These are phyloP conservation scores for Helostoma temminkii DNA, from an alignment of 2,797 vertebrate genomes.

Conservation along the genomic window DNA sequence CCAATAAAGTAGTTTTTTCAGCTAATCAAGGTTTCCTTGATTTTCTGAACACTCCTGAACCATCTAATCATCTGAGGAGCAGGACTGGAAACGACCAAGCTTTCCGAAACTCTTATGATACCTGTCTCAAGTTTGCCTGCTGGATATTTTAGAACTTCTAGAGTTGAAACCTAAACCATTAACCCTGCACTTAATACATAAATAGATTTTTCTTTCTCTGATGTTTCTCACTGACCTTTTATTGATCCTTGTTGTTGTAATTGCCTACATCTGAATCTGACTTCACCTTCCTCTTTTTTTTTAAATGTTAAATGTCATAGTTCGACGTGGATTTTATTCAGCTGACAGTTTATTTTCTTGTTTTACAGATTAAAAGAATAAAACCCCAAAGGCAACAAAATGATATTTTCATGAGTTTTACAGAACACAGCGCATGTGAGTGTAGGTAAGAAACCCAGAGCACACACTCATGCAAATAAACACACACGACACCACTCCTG, in stretches of 20 bases:
- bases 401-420: conserved; percentile 94
- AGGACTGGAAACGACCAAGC: neutral
- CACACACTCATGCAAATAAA: conserved; percentile 32
- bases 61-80: conserved; percentile 1
- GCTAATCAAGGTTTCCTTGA: neutral
- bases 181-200: neutral
- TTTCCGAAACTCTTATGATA: neutral
- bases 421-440: conserved; percentile 96
- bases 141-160: neutral
- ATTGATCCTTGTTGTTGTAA: neutral
- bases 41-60: neutral
- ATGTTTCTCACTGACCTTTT: neutral
- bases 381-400: conserved; percentile 90
- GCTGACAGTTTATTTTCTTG: conserved; percentile 39
- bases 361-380: conserved; percentile 93
- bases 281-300: too few species aligned
- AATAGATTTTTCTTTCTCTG: neutral
- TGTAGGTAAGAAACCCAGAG: conserved; percentile 92
- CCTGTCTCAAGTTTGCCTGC: neutral
- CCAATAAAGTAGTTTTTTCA: conserved; percentile 1
- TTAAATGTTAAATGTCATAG: neutral
- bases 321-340: neutral
- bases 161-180: neutral
- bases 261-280: neutral
- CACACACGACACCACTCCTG: conserved; percentile 4